Base-by-base conservation (phyloP, 2,888 invertebrate genomes). In the Amphipyra berbera region DNA sequence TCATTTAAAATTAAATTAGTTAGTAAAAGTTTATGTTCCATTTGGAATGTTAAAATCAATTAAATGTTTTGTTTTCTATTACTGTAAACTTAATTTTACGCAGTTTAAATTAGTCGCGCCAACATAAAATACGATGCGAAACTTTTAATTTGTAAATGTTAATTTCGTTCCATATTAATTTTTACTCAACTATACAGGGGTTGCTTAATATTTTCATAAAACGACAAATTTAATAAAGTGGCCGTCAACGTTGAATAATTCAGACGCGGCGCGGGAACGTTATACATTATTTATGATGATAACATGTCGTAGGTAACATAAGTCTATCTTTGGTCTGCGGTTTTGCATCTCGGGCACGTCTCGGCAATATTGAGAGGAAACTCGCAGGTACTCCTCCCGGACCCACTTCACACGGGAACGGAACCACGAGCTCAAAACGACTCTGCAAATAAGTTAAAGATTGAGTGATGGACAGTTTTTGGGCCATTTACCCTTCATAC, bases 281-380 rank as follows among this genome's bases (percentile, higher is more conserved):
- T 86, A 92, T 94, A 93, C 92, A 94, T 94, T 93, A 94, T 94
- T 94, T 94, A 94, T 93, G 90, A 88, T 91, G 91, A 93, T 93
- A 89, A 90, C 89, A 92, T 91, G 93, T 91, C 89, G 88, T 83
- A 87, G 88, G 88, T 86, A 87, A 88, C 88, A 88, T 86, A 88
- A 87, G 87, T 89, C 87, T 90, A 88, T 90, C 89, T 90, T 88
- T 83, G 86, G 85, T 81, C 82, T 90, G 90, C 83, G 91, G 91
- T 92, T 94, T 93, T 90, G 90, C 91, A 92, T 92, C 93, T 91
- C 83, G 81, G 83, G 86, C 90, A 92, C 91, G 92, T 92, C 88
- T 85, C 72, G 76, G 88, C 87, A 82, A 89, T 91, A 91, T 92
- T 88, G 86, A 89, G 84, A 74, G 68, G 73, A 61, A 68, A 65